A percentile compares a stretch with the other conserved stretches of the same genome.
Evolutionary conservation across 2,797 vertebrate species (phyloP).

Genomic region (Epinephelus malabaricus): DNA sequence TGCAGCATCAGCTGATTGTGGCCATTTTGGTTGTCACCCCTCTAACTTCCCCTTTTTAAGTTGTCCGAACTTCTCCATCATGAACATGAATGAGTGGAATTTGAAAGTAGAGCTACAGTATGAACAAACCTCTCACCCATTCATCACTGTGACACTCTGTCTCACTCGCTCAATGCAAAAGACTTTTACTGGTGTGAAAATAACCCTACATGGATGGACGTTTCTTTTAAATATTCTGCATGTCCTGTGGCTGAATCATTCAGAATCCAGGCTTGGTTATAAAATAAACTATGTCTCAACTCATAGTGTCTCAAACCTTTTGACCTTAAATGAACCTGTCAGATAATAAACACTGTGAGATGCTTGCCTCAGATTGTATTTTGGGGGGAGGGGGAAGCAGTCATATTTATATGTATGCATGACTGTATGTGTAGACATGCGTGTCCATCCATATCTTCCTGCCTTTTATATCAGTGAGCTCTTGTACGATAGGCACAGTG

Average conservation of each 20-base stretch:
- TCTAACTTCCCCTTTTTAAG: slow-evolving; percentile 54
- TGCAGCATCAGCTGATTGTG: slow-evolving; percentile 43
- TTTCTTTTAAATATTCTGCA: slow-evolving; percentile 26
- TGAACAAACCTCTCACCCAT: slow-evolving; percentile 47
- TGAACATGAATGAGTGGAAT: slow-evolving; percentile 59
- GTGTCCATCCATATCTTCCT: slow-evolving; percentile 31
- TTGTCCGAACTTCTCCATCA: slow-evolving; percentile 23
- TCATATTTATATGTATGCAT: slow-evolving; percentile 27
- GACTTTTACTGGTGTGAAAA: slow-evolving; percentile 33
- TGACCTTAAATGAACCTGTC: slow-evolving; percentile 4
- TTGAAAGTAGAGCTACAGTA: slow-evolving; percentile 44
- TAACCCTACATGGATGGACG: slow-evolving; percentile 38
- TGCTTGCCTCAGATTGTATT: slow-evolving; percentile 15
- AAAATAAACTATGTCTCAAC: slow-evolving; percentile 15
- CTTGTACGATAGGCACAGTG: slow-evolving; percentile 38
- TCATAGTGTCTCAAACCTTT: slow-evolving; percentile 5
- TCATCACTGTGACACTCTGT: slow-evolving; percentile 49
- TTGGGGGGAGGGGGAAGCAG: slow-evolving; percentile 11
- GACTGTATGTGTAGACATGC: slow-evolving; percentile 27
- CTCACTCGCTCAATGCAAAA: slow-evolving; percentile 27
- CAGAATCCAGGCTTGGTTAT: slow-evolving; percentile 16
- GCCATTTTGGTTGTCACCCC: slow-evolving; percentile 35
- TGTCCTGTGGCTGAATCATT: slow-evolving; percentile 31
- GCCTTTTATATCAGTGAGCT: slow-evolving; percentile 21
- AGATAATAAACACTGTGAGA: not conserved